Conservation (phyloP, 2,888 invertebrate species). For the Polia nebulosa region DNA sequence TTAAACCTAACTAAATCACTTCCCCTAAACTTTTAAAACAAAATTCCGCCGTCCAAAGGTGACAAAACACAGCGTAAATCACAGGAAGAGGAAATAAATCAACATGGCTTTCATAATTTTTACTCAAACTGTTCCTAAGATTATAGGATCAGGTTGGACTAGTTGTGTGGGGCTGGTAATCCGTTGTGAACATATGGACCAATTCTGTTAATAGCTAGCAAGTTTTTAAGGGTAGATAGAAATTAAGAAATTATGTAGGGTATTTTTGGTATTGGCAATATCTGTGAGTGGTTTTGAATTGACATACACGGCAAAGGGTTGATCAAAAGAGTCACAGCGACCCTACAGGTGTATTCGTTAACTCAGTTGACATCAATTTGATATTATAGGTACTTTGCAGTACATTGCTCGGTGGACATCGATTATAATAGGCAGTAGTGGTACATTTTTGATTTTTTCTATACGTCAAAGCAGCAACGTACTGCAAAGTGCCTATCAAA, state of each 20-base stretch:
- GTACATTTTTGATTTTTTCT: too few species aligned
- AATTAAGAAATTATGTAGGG: background rate
- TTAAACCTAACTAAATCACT: constrained; percentile 45
- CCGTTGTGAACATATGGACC: constrained; percentile 59
- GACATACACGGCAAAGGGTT: too few species aligned
- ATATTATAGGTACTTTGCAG: too few species aligned
- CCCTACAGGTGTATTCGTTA: too few species aligned
- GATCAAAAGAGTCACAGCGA: too few species aligned
- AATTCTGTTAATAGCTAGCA: constrained; percentile 57
- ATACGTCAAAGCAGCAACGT: too few species aligned
- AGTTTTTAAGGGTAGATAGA: constrained; percentile 53
- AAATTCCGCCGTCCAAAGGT: constrained; percentile 61
- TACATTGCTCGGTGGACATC: too few species aligned
- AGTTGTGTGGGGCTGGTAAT: constrained; percentile 58
- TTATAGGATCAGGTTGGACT: constrained; percentile 56
- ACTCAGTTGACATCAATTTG: too few species aligned
- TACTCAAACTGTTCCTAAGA: constrained; percentile 46
- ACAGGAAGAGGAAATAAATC: constrained; percentile 68
- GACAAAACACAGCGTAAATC: constrained; percentile 70
- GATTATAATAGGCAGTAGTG: too few species aligned
- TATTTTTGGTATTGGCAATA: constrained; percentile 3
- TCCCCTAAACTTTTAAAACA: constrained; percentile 21
- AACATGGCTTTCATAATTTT: constrained; percentile 57
- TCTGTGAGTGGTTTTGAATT: too few species aligned
- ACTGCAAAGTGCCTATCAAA: too few species aligned